Base-by-base conservation (phyloP, 2,797 vertebrate species). In the Clangula hyemalis region DNA sequence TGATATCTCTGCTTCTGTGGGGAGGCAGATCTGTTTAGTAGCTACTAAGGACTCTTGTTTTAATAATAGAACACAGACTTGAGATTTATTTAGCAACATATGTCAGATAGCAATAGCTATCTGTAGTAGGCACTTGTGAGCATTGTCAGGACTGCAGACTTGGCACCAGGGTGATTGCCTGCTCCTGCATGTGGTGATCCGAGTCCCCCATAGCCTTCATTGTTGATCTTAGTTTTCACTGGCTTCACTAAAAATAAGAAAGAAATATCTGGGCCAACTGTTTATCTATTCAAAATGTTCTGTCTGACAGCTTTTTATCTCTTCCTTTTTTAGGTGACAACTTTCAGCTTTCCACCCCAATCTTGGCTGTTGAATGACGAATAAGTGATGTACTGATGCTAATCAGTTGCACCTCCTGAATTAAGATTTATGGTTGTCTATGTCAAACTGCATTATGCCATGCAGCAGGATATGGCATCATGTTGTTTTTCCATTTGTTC, bases 81-180 rank as follows among this genome's bases (percentile, higher is more conserved):
- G 66, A 88, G 88, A 85, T 94, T 93, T 92, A 96, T 96, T 95
- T 96, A 95, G 83, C 68, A 92, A 77, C 93, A 95, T 93, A 95
- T 95, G 93, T 90, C 58, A 93, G 56, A 64, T 41, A 95, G 86
- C 64, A 95, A 41, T 85, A 92, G 74, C 72, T 93, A 53, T 53
- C 51, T 91, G 81, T 85, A 71, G 47, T 34, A 91, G 47, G 74
- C 56, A 87, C 74, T 85, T 2, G 0, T 43, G 83, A 96, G 70
- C 71, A 61, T 58, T 83, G 51, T 94, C 58, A 68, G 73, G 76
- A 38, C 76, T 73, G 51, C 21, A 93, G 73, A 76, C n/a, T 64
- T 68, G 73, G n/a, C 3, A 4, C 39, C 56, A 76, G 47, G 10
- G 30, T 32, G 49, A 64, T 84, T 38, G 38, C 78, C 72, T 66